These are phyloP conservation scores for Noctua janthina DNA, from an alignment of 2,888 invertebrate species.

Conservation along the genomic window DNA sequence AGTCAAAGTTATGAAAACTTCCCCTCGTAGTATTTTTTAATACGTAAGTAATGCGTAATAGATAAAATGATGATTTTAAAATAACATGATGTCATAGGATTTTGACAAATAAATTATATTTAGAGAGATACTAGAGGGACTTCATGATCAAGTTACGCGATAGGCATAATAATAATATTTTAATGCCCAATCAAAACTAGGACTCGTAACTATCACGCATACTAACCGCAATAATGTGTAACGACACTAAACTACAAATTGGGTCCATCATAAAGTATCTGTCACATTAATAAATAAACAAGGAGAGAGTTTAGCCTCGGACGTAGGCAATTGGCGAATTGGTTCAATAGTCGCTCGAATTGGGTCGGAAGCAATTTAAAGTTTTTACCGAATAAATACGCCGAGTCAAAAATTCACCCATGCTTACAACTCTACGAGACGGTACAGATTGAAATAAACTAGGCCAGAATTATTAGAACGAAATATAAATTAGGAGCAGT, in stretches of 20 bases:
- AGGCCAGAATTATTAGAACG: constrained; percentile 63
- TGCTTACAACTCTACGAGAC: constrained; percentile 75
- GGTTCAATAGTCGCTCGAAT: constrained; percentile 84
- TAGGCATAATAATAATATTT: constrained; percentile 30
- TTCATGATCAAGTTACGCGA: constrained; percentile 4
- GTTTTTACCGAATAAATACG: constrained; percentile 87
- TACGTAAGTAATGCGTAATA: background rate
- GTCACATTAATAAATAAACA: constrained; percentile 75
- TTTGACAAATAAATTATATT: no score
- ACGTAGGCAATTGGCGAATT: constrained; percentile 84
- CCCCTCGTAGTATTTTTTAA: background rate
- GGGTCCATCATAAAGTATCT: constrained; percentile 71
- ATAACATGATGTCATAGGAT: no score
- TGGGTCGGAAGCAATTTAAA: constrained; percentile 89
- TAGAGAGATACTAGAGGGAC: background rate
- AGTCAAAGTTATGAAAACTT: background rate
- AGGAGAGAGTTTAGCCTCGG: constrained; percentile 77
- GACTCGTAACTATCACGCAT: constrained; percentile 35
- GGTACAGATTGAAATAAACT: constrained; percentile 74
- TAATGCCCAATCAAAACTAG: constrained; percentile 38
- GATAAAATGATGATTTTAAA: background rate
- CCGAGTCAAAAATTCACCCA: constrained; percentile 83
- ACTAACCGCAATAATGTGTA: constrained; percentile 41
- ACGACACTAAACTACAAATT: constrained; percentile 59
- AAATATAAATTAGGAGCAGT: constrained; percentile 65